Evolutionary conservation across 2,888 invertebrate species (phyloP).

Genomic region (Pollenia angustigena): DNA sequence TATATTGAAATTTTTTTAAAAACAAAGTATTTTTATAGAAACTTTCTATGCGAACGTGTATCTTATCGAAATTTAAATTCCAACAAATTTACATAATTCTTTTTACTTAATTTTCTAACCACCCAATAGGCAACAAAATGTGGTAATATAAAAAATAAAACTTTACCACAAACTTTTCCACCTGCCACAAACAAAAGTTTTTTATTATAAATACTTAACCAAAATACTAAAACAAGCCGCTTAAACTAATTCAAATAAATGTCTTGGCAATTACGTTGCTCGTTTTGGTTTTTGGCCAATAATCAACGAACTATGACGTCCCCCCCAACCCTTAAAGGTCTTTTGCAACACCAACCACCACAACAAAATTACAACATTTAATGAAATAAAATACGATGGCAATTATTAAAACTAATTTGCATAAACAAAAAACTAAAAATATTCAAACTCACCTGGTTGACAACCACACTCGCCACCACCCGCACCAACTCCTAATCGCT

Average conservation of each 20-base stretch:
- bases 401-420: constrained; percentile 54
- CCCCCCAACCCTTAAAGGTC: not conserved
- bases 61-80: not conserved
- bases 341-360: not conserved
- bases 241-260: constrained; percentile 18
- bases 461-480: constrained; percentile 67
- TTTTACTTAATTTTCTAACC: not conserved
- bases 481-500: constrained; percentile 57
- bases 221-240: not conserved
- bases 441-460: constrained; percentile 71
- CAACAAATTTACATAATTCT: not conserved
- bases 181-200: not conserved
- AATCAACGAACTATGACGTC: constrained; percentile 11
- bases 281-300: constrained; percentile 28
- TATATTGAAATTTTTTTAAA: too few relatives aligned
- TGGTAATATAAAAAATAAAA: not conserved
- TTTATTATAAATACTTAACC: not conserved
- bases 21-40: too few relatives aligned
- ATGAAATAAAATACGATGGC: constrained; percentile 30
- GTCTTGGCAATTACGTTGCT: constrained; percentile 25
- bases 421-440: constrained; percentile 20
- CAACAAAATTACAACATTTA: constrained; percentile 8
- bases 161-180: constrained; percentile 13
- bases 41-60: too few relatives aligned
- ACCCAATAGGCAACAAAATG: not conserved